Base-by-base conservation (phyloP, 2,888 invertebrate genomes). In the Caprella mutica region DNA sequence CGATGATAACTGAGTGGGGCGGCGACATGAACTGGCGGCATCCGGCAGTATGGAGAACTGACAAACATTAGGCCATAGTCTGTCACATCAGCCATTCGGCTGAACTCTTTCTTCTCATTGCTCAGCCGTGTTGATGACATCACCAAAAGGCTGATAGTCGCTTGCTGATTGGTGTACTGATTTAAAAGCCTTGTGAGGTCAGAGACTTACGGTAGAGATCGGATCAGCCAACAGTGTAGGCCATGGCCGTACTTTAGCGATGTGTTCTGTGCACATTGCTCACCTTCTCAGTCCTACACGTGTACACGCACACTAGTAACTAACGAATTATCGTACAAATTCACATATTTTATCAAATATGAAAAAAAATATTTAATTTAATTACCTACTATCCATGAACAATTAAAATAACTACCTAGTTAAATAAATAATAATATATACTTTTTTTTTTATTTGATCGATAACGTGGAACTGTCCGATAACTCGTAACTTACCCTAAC, bases 11-110 rank as follows among this genome's bases (percentile, higher is more conserved):
- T 64, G 64, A 58, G 38, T 56, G 64, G 64, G 60, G 64, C 60
- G 64, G 64, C 64, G 64, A 64, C 64, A 64, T 64, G 64, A 60
- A 64, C 64, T 64, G 64, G 64, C 64, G 60, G 64, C 60, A 58
- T 56, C 59, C 57, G 64, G 64, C 58, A 64, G 60, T 64, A 58
- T 60, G 64, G 60, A 60, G 60, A 58, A 64, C 64, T 64, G 60
- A 64, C 58, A 56, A 55, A 57, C 60, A 55, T 60, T 57, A 58
- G 56, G 58, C 35, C n/a, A n/a, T n/a, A 53, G 60, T 59, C 58
- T 56, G 46, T 23, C 46, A 46, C 46, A 44, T 55, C 44, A 33
- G 55, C 55, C 43, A 55, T 53, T 54, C 60, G 58, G 35, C 23
- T 58, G 58, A 58, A 52, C 30, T 44, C 3, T 23, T 5, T 30